A percentile compares a stretch with the other conserved stretches of the same genome.
These are phyloP conservation scores for Conus ventricosus DNA, from an alignment of 1,140 invertebrate genomes.

Conservation along the genomic window DNA sequence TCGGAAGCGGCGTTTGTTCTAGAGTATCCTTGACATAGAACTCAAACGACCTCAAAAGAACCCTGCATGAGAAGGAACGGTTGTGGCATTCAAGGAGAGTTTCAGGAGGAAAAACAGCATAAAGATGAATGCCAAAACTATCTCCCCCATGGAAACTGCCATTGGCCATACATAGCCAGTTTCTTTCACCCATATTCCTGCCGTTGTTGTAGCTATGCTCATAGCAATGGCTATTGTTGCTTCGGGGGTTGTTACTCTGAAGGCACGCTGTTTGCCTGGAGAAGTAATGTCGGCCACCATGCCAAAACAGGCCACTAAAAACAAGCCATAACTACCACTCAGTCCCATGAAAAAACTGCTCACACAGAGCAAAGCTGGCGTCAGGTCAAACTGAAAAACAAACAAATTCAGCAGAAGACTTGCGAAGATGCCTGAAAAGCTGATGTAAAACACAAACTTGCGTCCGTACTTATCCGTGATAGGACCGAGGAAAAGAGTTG, in stretches of 20 bases:
- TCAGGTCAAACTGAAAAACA: not conserved
- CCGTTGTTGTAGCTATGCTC: not conserved
- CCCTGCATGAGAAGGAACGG: not conserved
- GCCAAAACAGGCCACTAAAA: constrained; percentile 32
- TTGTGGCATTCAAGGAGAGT: not conserved
- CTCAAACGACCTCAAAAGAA: not conserved
- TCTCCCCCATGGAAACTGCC: not conserved
- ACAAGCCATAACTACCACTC: constrained; percentile 28
- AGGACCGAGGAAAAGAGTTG: constrained; percentile 15
- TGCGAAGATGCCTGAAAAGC: not conserved
- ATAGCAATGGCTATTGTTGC: not conserved
- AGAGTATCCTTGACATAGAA: constrained; percentile 31
- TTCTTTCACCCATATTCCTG: constrained; percentile 25
- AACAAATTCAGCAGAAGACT: not conserved
- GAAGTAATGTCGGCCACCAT: constrained; percentile 25
- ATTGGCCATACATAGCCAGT: constrained; percentile 27
- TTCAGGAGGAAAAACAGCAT: constrained; percentile 13
- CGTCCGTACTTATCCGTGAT: constrained; percentile 16
- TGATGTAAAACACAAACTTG: constrained; percentile 24
- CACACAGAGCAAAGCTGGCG: not conserved
- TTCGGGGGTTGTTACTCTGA: constrained; percentile 23
- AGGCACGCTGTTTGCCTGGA: constrained; percentile 9
- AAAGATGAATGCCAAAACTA: not conserved
- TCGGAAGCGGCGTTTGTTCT: constrained; percentile 2
- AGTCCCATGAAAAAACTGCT: constrained; percentile 19